Conservation (phyloP, 2,797 vertebrate genomes). For the Cryptoprocta ferox region DNA sequence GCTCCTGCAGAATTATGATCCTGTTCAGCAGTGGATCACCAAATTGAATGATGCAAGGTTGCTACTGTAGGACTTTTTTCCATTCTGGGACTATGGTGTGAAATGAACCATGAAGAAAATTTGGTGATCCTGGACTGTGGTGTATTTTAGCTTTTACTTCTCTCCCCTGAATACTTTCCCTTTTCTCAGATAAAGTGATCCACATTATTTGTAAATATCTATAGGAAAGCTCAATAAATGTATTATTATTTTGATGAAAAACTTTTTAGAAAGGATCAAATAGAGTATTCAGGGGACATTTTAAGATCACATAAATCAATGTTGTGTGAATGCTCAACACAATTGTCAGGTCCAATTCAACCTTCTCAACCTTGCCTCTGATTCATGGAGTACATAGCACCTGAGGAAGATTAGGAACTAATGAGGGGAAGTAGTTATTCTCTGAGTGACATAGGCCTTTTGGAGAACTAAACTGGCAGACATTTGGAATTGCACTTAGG, state of each 20-base stretch:
- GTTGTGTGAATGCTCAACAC: neutral
- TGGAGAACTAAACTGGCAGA: neutral
- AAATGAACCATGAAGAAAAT: constrained; percentile 32
- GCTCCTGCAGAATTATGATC: constrained; percentile 48
- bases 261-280: neutral
- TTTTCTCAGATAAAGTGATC: constrained; percentile 22
- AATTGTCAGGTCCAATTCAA: neutral
- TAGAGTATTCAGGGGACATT: neutral
- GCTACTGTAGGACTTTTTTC: neutral
- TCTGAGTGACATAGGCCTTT: neutral
- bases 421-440: neutral
- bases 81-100: neutral
- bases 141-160: constrained; percentile 36
- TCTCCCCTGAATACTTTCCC: neutral
- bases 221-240: neutral
- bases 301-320: neutral
- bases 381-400: neutral
- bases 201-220: neutral
- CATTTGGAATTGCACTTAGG: neutral
- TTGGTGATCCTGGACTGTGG: neutral
- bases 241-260: neutral
- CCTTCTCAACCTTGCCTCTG: neutral
- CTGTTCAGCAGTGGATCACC: neutral
- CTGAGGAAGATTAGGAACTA: neutral
- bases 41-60: constrained; percentile 29